These are phyloP conservation scores for Pelochelys cantorii DNA, from an alignment of 2,797 vertebrate genomes.

Conservation along the genomic window DNA sequence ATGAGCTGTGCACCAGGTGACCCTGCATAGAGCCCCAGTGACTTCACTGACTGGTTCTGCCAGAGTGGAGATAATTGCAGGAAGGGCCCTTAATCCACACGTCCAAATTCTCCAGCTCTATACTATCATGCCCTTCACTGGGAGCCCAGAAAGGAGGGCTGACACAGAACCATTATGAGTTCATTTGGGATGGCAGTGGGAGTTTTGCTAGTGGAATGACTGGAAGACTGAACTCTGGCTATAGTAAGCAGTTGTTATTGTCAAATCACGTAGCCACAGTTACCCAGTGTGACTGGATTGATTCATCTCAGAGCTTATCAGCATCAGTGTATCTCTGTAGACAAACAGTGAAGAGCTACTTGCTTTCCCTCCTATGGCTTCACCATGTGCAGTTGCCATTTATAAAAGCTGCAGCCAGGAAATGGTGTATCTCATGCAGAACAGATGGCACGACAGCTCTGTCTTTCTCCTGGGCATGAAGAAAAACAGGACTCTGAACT, in stretches of 20 bases:
- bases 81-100: fast-evolving
- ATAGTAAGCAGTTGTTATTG: not conserved
- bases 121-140: fast-evolving
- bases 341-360: not conserved
- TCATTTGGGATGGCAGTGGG: not conserved
- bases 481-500: conserved; percentile 22
- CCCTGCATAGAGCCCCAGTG: fast-evolving
- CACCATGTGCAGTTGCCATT: conserved; percentile 40
- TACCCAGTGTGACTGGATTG: conserved; percentile 19
- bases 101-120: fast-evolving
- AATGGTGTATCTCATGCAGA: conserved; percentile 56
- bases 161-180: not conserved
- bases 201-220: not conserved
- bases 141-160: not conserved
- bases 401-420: conserved; percentile 50
- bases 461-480: conserved; percentile 45
- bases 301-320: conserved; percentile 27
- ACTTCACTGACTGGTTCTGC: fast-evolving
- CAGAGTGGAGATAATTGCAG: fast-evolving
- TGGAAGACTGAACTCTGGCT: conserved; percentile 12
- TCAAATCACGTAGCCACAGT: not conserved
- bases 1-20: fast-evolving
- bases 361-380: not conserved
- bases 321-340: conserved; percentile 39
- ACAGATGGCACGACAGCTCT: conserved; percentile 64